A percentile compares a stretch with the other conserved stretches of the same genome.
These are phyloP conservation scores for Diplogasteroides magnus DNA, from an alignment of 1,140 invertebrate genomes.

Conservation along the genomic window DNA sequence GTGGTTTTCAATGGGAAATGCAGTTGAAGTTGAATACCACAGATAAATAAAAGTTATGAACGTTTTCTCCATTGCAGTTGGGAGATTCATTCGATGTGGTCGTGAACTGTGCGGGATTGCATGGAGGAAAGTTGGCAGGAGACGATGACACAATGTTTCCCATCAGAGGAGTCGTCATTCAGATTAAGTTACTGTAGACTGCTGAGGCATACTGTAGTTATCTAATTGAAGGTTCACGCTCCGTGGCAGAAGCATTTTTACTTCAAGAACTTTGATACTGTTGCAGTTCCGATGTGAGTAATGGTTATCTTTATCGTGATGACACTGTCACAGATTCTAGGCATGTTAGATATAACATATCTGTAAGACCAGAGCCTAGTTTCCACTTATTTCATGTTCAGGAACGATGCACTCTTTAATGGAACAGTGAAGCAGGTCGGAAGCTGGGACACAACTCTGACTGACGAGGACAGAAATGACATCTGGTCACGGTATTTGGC, in stretches of 20 bases:
- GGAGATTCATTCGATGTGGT: constrained; percentile 35
- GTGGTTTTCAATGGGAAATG: too few relatives aligned
- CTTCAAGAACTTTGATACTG: constrained; percentile 45
- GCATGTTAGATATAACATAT: too few relatives aligned
- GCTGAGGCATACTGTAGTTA: neutral
- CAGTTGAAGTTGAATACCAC: too few relatives aligned
- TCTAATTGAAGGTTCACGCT: constrained; percentile 22
- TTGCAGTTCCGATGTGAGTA: constrained; percentile 48
- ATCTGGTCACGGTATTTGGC: constrained; percentile 65
- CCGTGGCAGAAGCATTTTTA: constrained; percentile 48
- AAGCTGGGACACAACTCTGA: constrained; percentile 63
- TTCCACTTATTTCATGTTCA: too few relatives aligned
- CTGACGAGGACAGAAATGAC: constrained; percentile 62
- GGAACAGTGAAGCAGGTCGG: constrained; percentile 70
- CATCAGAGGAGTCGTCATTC: constrained; percentile 40
- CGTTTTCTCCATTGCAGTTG: neutral
- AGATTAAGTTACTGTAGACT: constrained; percentile 8
- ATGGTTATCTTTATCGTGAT: too few relatives aligned
- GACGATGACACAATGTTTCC: constrained; percentile 40
- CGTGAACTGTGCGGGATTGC: constrained; percentile 45
- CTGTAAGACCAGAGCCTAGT: too few relatives aligned
- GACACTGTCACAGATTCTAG: too few relatives aligned
- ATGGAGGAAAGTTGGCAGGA: constrained; percentile 36
- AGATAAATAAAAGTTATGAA: too few relatives aligned
- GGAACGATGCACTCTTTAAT: constrained; percentile 33